These are phyloP conservation scores for Lomographa bimaculata DNA, from an alignment of 2,888 invertebrate genomes.

Conservation along the genomic window DNA sequence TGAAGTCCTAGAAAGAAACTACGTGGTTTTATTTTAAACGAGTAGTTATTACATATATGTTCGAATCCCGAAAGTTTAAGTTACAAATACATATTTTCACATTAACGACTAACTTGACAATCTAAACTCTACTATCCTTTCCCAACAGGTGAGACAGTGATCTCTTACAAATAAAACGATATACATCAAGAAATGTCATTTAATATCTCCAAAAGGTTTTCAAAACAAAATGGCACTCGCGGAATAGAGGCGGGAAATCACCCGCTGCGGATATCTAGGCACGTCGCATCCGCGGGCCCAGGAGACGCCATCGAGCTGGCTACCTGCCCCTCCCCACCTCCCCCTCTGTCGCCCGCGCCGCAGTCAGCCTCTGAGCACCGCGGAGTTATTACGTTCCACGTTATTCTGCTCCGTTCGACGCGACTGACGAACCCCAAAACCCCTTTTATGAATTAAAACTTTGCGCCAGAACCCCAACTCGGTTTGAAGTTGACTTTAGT, in stretches of 20 bases:
- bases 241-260: conserved; percentile 31
- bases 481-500: background rate
- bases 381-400: conserved; percentile 1
- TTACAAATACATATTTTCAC: too few relatives aligned
- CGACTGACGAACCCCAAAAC: conserved; percentile 15
- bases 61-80: too few relatives aligned
- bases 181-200: too few relatives aligned
- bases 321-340: conserved; percentile 47
- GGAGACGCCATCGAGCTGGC: conserved; percentile 52
- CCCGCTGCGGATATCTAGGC: conserved; percentile 44
- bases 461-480: conserved; percentile 5
- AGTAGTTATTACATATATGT: too few relatives aligned
- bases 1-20: too few relatives aligned
- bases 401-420: conserved; percentile 1
- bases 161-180: too few relatives aligned
- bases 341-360: conserved; percentile 7
- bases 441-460: conserved; percentile 26
- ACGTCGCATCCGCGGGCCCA: conserved; percentile 44
- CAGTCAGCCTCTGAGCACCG: conserved; percentile 16
- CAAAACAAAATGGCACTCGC: too few relatives aligned
- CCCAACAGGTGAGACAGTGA: too few relatives aligned
- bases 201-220: too few relatives aligned
- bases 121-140: too few relatives aligned
- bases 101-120: too few relatives aligned
- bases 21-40: too few relatives aligned